phyloP scores from a whole-genome alignment of 2,797 vertebrate species.

The Tenualosa ilisha region DNA sequence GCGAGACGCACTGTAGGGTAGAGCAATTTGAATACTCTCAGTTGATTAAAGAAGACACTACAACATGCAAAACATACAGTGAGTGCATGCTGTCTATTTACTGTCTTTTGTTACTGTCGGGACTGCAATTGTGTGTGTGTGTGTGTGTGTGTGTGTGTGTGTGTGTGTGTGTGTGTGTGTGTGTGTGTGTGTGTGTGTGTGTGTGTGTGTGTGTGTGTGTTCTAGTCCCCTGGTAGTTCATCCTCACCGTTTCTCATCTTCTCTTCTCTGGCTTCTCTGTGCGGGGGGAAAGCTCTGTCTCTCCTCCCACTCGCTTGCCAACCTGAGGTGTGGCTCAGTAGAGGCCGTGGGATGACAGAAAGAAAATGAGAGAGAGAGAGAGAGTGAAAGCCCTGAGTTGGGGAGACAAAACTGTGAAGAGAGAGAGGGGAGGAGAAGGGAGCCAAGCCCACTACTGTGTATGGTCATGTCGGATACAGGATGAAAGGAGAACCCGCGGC shows the following conservation, averaged over 20 bases:
- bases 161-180: not conserved
- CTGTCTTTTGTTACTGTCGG: not conserved
- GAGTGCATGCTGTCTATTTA: not conserved
- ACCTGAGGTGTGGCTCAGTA: slow-evolving; percentile 21
- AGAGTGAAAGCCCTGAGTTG: slow-evolving; percentile 7
- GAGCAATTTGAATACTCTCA: not conserved
- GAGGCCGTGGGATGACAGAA: not conserved
- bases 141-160: not conserved
- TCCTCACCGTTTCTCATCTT: not conserved
- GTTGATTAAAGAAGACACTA: not conserved
- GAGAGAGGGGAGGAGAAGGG: not conserved
- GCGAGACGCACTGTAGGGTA: not conserved
- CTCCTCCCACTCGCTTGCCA: slow-evolving; percentile 33
- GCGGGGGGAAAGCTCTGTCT: slow-evolving; percentile 3
- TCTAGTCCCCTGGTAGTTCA: not conserved
- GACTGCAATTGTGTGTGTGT: too few species aligned
- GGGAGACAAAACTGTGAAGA: not conserved
- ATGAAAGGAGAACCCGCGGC: slow-evolving; percentile 44
- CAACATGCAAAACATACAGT: too few species aligned
- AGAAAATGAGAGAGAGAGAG: not conserved
- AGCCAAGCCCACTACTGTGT: not conserved
- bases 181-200: too few species aligned
- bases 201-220: not conserved
- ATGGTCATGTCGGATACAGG: slow-evolving; percentile 47
- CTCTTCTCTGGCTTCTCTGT: not conserved